These are phyloP conservation scores for Poecilia latipinna DNA, from an alignment of 2,113 vertebrate genomes.

Conservation along the genomic window DNA sequence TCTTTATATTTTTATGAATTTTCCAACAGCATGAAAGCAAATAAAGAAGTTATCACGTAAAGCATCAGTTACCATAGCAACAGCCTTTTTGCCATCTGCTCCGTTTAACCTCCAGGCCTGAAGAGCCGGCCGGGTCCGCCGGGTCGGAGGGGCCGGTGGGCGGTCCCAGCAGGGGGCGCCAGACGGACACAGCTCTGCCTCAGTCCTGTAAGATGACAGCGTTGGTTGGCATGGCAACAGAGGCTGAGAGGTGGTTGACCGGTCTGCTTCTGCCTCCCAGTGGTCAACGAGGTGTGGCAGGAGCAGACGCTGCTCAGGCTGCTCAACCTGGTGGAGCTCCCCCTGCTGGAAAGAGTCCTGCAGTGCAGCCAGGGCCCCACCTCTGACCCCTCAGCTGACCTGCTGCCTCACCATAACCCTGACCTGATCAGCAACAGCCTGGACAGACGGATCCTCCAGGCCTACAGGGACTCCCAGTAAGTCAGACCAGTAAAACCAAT, in stretches of 20 bases:
- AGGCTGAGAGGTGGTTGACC: background rate
- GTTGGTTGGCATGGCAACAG: background rate
- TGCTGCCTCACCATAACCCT: slow-evolving; percentile 52
- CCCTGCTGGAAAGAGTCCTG: slow-evolving; percentile 89
- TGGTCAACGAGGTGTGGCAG: slow-evolving; percentile 91
- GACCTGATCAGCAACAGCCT: slow-evolving; percentile 85
- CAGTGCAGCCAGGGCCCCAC: slow-evolving; percentile 68
- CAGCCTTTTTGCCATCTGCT: too few species aligned
- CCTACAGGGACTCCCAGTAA: slow-evolving; percentile 91
- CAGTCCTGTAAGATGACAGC: slow-evolving; percentile 76
- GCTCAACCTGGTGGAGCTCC: slow-evolving; percentile 91
- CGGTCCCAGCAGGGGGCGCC: slow-evolving; percentile 76
- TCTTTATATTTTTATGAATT: too few species aligned
- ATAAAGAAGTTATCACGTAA: too few species aligned
- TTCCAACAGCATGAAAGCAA: too few species aligned
- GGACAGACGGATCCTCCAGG: slow-evolving; percentile 91
- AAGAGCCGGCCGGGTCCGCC: too few species aligned
- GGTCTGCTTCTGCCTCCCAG: slow-evolving; percentile 59
- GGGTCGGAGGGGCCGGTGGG: slow-evolving; percentile 80
- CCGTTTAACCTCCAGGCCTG: too few species aligned
- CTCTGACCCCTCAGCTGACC: slow-evolving; percentile 40
- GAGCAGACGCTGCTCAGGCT: slow-evolving; percentile 91
- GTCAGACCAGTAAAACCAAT: slow-evolving; percentile 46
- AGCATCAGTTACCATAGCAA: too few species aligned
- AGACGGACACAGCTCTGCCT: slow-evolving; percentile 75